These are phyloP conservation scores for Alligator mississippiensis DNA, from an alignment of 2,113 vertebrate genomes.

Conservation along the genomic window DNA sequence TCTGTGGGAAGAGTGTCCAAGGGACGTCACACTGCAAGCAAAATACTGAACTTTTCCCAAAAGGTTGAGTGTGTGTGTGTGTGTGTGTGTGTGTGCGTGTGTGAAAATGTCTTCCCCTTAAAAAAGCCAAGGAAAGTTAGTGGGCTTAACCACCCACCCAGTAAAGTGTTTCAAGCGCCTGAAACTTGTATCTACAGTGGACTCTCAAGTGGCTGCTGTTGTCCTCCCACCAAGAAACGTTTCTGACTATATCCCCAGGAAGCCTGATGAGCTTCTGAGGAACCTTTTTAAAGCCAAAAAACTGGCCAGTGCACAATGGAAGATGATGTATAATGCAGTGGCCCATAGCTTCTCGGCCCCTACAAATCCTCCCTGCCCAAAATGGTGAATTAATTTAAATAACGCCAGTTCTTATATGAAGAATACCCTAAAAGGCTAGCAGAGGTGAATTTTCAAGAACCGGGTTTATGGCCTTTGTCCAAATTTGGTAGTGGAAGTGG, in stretches of 20 bases:
- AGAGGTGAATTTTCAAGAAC: not conserved
- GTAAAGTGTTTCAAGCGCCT: not conserved
- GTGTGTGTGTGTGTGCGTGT: not conserved
- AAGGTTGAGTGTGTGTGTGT: not conserved
- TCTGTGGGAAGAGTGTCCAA: not conserved
- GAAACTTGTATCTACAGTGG: not conserved
- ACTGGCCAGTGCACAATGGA: not conserved
- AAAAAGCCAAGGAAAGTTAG: not conserved
- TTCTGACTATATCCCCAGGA: not conserved
- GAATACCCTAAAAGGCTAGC: not conserved
- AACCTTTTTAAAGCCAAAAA: not conserved
- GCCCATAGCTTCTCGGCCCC: not conserved
- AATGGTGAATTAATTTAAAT: not conserved
- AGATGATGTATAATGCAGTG: not conserved
- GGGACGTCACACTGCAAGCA: not conserved
- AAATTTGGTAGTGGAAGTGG: not conserved
- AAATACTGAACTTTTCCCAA: not conserved
- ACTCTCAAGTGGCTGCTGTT: not conserved
- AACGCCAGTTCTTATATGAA: not conserved
- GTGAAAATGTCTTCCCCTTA: not conserved
- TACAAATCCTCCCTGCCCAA: not conserved
- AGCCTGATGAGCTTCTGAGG: not conserved
- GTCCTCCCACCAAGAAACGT: not conserved
- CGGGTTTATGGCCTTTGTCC: not conserved
- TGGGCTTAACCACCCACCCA: not conserved